Percentiles rank a stretch among this genome's conserved stretches.
Conservation (phyloP, 1,140 invertebrate genomes). For the Anoplophora glabripennis region DNA sequence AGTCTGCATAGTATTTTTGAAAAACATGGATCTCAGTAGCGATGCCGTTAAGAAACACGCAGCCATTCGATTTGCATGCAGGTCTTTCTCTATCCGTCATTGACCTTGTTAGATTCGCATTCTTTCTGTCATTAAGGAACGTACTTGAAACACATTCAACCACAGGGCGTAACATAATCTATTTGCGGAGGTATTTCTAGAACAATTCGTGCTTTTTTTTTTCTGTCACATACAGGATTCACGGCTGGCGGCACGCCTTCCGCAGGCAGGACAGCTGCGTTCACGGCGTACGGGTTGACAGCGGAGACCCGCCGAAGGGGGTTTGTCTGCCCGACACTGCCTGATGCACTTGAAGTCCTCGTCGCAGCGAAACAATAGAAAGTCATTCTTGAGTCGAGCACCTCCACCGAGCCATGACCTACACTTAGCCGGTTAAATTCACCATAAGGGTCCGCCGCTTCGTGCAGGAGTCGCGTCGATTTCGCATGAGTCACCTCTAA, state of each 20-base stretch:
- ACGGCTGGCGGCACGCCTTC: constrained; percentile 15
- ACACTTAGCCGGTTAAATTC: neutral
- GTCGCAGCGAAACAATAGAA: constrained; percentile 1
- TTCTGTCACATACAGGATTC: constrained; percentile 18
- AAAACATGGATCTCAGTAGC: too few relatives aligned
- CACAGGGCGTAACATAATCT: neutral
- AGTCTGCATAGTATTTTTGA: too few relatives aligned
- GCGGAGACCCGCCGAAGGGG: neutral
- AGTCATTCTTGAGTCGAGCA: neutral
- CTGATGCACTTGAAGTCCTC: neutral
- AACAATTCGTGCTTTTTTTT: neutral
- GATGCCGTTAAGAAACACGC: neutral
- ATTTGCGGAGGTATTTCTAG: constrained; percentile 10
- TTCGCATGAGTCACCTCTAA: too few relatives aligned
- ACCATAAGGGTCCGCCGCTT: too few relatives aligned
- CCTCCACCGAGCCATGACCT: neutral
- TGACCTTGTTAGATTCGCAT: neutral
- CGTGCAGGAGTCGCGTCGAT: too few relatives aligned
- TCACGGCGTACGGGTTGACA: neutral
- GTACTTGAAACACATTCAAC: neutral
- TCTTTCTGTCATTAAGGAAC: neutral
- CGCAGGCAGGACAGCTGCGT: neutral
- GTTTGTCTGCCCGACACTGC: neutral
- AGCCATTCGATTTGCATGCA: neutral
- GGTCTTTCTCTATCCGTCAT: neutral